Base-by-base conservation (phyloP, 2,888 invertebrate genomes). In the Macrostomum cliftonense region DNA sequence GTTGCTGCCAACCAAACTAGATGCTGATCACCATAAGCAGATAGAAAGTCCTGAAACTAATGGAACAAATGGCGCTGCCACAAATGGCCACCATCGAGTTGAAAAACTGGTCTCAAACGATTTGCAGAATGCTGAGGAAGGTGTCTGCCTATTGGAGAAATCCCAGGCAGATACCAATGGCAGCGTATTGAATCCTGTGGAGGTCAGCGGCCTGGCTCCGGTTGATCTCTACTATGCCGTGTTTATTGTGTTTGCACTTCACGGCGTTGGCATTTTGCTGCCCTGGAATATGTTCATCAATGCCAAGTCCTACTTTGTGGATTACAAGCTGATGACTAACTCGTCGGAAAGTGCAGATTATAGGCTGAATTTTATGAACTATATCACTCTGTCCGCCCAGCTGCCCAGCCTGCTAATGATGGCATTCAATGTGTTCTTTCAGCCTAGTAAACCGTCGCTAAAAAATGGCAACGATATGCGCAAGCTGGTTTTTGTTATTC, bases 211-310 rank as follows among this genome's bases (percentile, higher is more conserved):
- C 9, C 9, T 9, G 28, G 28, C 28, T 7, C 28, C 28, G 5
- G 9, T 7, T 9, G 28, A 28, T 28, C 5, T 9, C 28, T 28
- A 28, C 9, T 28, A 28, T 28, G 9, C 28, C 9, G 86, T 95
- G 42, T 88, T 83, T 71, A 71, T 86, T 48, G 88, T 87, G 52
- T 77, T 95, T 65, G 58, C 93, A 57, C 75, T 93, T 45, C 91
- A 95, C 71, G 97, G 95, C 11, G 77, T 97, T 56, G 95, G 93
- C 40, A 82, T 84, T 1, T 76, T 83, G 52, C 87, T 88, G 75
- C 88, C 95, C 13, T 97, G 95, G 95, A 97, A 97, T 72, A 93
- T 93, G 89, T 93, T 97, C 70, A 91, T 97, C 66, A 97, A 84
- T 54, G 89, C 91, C 37, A 82, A 83, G 70, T 65, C 83, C 75